phyloP scores from a whole-genome alignment of 2,888 invertebrate species.

The Brachylomia viminalis region DNA sequence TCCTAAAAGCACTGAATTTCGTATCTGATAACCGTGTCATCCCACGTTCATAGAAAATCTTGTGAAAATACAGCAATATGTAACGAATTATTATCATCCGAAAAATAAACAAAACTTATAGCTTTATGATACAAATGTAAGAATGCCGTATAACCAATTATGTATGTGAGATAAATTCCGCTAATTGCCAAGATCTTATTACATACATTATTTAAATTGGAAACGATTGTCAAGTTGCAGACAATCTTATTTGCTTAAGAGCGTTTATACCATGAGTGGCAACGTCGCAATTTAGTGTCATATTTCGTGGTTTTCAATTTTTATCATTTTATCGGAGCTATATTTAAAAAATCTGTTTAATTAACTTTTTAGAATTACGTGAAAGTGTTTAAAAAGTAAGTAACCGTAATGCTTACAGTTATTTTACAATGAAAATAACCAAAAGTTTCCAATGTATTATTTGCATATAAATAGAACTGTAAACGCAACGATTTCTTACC shows the following conservation, averaged over 20 bases:
- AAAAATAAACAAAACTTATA: constrained; percentile 33
- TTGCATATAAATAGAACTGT: too few species aligned
- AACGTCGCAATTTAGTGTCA: too few species aligned
- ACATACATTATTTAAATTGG: constrained; percentile 31
- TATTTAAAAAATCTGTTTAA: too few species aligned
- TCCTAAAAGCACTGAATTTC: background rate
- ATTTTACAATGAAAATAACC: too few species aligned
- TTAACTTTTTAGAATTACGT: too few species aligned
- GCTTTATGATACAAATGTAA: constrained; percentile 35
- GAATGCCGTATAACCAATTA: constrained; percentile 32
- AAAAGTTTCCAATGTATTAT: too few species aligned
- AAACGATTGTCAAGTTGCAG: constrained; percentile 14
- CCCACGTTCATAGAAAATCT: constrained; percentile 36
- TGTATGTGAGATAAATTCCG: constrained; percentile 20
- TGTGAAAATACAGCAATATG: background rate
- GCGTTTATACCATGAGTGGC: too few species aligned
- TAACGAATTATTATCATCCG: constrained; percentile 29
- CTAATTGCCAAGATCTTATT: constrained; percentile 43
- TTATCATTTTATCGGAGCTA: too few species aligned
- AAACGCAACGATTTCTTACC: too few species aligned
- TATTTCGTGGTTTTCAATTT: too few species aligned
- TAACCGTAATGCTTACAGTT: too few species aligned
- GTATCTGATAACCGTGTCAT: background rate
- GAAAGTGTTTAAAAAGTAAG: too few species aligned
- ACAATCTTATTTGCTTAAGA: constrained; percentile 32